phyloP scores from a whole-genome alignment of 2,113 vertebrate genomes.

The Madoqua kirkii region DNA sequence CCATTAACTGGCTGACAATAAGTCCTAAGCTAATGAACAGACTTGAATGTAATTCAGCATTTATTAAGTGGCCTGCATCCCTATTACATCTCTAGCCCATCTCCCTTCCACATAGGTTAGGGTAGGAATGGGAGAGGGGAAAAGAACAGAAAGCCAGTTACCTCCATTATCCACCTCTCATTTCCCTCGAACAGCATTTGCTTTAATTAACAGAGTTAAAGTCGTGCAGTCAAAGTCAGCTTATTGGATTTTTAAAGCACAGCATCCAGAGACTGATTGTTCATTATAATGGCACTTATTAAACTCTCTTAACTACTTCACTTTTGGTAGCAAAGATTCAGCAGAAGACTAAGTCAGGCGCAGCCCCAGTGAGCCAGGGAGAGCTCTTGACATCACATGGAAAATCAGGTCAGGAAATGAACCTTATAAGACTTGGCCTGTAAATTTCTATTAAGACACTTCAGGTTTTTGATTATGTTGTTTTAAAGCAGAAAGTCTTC shows the following conservation, averaged over 20 bases:
- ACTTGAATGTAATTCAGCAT: slow-evolving; percentile 63
- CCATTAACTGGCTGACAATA: slow-evolving; percentile 55
- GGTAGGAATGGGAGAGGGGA: not conserved
- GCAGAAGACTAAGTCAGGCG: not conserved
- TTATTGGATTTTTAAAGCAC: slow-evolving; percentile 48
- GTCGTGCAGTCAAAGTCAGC: slow-evolving; percentile 42
- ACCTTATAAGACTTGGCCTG: not conserved
- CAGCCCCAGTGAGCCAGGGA: not conserved
- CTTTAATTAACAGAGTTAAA: slow-evolving; percentile 49
- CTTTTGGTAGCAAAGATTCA: not conserved
- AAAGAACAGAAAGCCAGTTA: not conserved
- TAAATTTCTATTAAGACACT: not conserved
- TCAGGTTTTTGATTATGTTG: too few species aligned
- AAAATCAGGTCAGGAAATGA: not conserved
- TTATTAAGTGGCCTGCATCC: slow-evolving; percentile 33
- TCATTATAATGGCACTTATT: slow-evolving; percentile 39
- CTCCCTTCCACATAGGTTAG: not conserved
- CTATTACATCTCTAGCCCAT: not conserved
- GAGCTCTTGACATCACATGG: not conserved
- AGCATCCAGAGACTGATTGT: not conserved
- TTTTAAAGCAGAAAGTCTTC: too few species aligned
- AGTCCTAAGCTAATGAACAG: slow-evolving; percentile 55
- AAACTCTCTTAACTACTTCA: slow-evolving; percentile 38
- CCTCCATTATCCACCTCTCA: not conserved
- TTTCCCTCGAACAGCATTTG: not conserved